Evolutionary conservation across 2,113 vertebrate genomes (phyloP), one percentile per base, ranked within the genome.

Genomic region (Rhadina sibilatrix): DNA sequence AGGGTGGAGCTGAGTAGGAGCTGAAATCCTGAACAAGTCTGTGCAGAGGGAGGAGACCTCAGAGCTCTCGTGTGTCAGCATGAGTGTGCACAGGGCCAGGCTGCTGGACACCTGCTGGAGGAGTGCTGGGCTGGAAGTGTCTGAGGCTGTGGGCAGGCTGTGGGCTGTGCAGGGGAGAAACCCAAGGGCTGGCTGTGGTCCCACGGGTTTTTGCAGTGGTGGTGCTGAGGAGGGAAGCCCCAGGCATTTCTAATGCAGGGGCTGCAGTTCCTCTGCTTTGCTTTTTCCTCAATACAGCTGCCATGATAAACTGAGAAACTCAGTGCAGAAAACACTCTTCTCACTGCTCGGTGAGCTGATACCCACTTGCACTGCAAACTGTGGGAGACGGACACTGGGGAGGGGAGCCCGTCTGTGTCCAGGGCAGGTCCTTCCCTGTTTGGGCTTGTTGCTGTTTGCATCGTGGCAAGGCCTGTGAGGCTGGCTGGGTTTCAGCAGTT

Each of bases 321-420:
- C n/a, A 2, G 27, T 9, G 20, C 75, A 64, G 66, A 28, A 50
- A 59, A 4, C 10, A 1, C 30, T 31, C 13, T 38, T 6, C 12
- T 16, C 6, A 0, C 31, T 57, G 60, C 35, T 38, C 4, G 2
- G 13, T 3, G 56, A 25, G 65, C 68, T 75, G 81, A 12, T 24
- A 4, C 0, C 35, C 3, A 2, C 38, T 44, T 19, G 17, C 6
- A 1, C 24, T 42, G 79, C 13, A 10, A 37, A 2, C 1, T 4
- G 8, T 3, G 37, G 28, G 69, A 30, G 28, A 3, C 0, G 17
- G 83, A 17, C 35, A 11, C 7, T 25, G 12, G 15, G 57, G 31
- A 83, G 66, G 38, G 59, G 53, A 72, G 63, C 31, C 42, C 31
- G 0, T 35, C 4, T 24, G 24, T 47, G 42, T 9, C 72, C 24